These are phyloP conservation scores for Rhysida immarginata DNA, from an alignment of 1,140 invertebrate genomes.

Conservation along the genomic window DNA sequence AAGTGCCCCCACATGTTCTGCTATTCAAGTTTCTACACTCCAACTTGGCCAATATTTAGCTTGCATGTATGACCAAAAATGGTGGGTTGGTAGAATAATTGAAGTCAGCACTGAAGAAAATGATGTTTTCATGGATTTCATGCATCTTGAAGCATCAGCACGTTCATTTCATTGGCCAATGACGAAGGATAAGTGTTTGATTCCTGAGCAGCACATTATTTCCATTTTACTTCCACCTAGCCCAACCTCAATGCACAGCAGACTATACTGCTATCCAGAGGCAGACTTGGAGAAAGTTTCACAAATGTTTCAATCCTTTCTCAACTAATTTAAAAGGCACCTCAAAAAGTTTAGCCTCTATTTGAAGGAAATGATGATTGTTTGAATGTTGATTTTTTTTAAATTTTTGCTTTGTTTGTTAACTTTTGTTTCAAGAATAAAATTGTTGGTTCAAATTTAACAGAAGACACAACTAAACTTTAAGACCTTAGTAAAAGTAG, in stretches of 20 bases:
- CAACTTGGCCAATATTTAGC: background rate
- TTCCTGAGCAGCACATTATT: background rate
- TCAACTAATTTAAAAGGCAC: no score
- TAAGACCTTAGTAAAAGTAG: no score
- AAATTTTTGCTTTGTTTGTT: no score
- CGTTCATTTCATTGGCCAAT: background rate
- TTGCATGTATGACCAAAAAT: background rate
- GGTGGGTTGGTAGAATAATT: background rate
- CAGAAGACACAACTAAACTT: no score
- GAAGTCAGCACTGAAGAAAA: background rate
- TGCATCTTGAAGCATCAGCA: background rate
- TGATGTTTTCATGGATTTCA: background rate
- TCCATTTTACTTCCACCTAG: background rate
- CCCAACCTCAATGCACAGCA: background rate
- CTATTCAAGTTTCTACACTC: background rate
- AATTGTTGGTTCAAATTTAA: no score
- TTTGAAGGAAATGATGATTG: no score
- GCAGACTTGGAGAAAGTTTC: no score
- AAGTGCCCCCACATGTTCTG: background rate
- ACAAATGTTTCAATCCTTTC: no score
- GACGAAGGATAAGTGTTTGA: background rate
- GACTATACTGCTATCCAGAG: no score
- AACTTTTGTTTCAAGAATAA: no score
- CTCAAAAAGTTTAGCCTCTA: no score
- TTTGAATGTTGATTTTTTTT: no score